Evolutionary conservation across 2,797 vertebrate genomes (phyloP), one percentile per base, ranked within the genome.

Genomic region (Chiroxiphia lanceolata): DNA sequence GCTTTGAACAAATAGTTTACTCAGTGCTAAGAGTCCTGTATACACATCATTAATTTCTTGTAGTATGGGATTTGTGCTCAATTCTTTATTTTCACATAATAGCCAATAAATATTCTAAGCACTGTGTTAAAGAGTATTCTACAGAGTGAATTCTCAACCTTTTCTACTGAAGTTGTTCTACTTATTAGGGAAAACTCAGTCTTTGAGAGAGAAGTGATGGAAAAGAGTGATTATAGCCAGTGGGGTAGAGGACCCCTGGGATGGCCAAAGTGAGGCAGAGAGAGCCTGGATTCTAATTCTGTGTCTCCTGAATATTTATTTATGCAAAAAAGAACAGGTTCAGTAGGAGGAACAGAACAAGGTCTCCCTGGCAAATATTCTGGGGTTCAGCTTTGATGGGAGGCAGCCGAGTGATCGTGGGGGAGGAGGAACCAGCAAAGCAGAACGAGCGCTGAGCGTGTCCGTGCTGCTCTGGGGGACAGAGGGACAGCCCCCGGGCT

Each of bases 241-340:
- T 89, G 93, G 93, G 90, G 92, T 59, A 50, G 96, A 87, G 85
- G 80, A 63, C 95, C 93, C 93, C 63, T 15, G 94, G 96, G 95
- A 95, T 93, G 95, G 95, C 76, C 94, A 21, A 16, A 91, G 91
- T 50, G 76, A 96, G 90, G 38, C 1, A 15, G 42, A 94, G 53
- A 53, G 71, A 54, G 82, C 44, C 63, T 80, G 71, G 11, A 72
- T 96, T 95, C 88, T 90, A 93, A 94, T 93, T 88, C 44, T 20
- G 54, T 13, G 15, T 67, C 92, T 96, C 34, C 83, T 95, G 93
- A 94, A 95, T 96, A 97, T 95, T 95, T 95, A 95, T 97, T 93
- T 93, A 92, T 95, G 94, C 86, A 95, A 95, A 95, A 90, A 53
- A 81, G 90, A 88, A 2, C 74, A 72, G 54, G 50, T 88, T 95